Evolutionary conservation across 2,113 vertebrate genomes (phyloP).

Genomic region (Hyperoodon ampullatus): DNA sequence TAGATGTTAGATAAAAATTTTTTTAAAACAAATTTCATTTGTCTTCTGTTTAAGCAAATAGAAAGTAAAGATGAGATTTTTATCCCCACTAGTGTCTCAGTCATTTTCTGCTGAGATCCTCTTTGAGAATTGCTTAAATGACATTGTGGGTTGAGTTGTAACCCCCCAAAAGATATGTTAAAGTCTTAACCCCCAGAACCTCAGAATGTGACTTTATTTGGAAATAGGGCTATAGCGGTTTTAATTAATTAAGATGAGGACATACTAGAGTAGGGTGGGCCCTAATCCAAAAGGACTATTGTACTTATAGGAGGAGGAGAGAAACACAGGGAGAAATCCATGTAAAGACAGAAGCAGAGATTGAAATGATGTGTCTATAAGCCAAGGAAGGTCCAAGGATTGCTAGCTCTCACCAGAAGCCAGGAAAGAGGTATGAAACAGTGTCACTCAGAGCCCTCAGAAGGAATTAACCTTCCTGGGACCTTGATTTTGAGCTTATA

Average conservation of each 20-base stretch:
- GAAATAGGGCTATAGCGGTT: neutral
- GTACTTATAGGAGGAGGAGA: neutral
- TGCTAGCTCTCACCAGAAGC: neutral
- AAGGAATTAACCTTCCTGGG: neutral
- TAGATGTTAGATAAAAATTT: neutral
- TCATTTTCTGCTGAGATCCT: neutral
- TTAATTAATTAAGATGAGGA: neutral
- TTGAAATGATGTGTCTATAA: rapidly evolving
- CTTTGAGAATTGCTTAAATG: neutral
- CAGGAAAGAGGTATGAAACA: neutral
- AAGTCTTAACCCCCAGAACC: neutral
- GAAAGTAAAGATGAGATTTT: neutral
- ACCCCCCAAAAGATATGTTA: neutral
- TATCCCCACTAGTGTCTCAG: neutral
- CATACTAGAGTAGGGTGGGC: neutral
- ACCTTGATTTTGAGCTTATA: neutral
- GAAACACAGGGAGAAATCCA: neutral
- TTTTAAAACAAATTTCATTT: neutral
- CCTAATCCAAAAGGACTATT: neutral
- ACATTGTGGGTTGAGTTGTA: neutral
- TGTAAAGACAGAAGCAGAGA: neutral
- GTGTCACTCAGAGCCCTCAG: neutral
- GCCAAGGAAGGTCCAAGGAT: too few species aligned
- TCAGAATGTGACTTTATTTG: neutral
- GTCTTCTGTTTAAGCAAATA: neutral